Evolutionary conservation across 2,888 invertebrate species (phyloP).

Genomic region (Ophraella communa): DNA sequence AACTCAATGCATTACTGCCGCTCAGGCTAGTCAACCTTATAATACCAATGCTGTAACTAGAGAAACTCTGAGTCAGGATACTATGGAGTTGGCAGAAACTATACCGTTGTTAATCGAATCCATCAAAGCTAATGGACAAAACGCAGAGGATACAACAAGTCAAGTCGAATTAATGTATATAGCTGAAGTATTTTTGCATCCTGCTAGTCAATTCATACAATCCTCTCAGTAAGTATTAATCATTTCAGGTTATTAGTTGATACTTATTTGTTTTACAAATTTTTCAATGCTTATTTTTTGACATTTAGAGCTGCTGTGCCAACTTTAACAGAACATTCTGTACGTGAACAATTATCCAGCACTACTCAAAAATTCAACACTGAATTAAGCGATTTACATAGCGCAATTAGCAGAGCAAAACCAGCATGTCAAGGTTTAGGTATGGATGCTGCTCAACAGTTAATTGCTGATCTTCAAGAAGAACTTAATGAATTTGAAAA

Average conservation of each 20-base stretch:
- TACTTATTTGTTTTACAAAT: no score
- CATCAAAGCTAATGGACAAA: slow-evolving; percentile 71
- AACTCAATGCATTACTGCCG: slow-evolving; percentile 89
- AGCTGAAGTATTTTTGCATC: slow-evolving; percentile 82
- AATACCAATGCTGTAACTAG: slow-evolving; percentile 73
- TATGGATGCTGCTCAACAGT: slow-evolving; percentile 84
- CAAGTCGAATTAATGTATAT: slow-evolving; percentile 84
- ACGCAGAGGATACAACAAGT: slow-evolving; percentile 76
- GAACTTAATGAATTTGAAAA: slow-evolving; percentile 83
- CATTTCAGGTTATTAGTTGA: background rate
- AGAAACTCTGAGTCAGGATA: slow-evolving; percentile 78
- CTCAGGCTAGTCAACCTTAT: slow-evolving; percentile 80
- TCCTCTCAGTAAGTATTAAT: slow-evolving; percentile 63
- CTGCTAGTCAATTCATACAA: slow-evolving; percentile 74
- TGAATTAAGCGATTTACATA: slow-evolving; percentile 59
- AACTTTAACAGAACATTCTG: slow-evolving; percentile 78
- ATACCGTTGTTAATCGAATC: slow-evolving; percentile 84
- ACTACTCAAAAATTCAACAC: slow-evolving; percentile 73
- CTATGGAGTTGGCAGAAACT: slow-evolving; percentile 75
- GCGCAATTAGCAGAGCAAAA: slow-evolving; percentile 57
- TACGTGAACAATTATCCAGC: slow-evolving; percentile 76
- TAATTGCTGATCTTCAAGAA: slow-evolving; percentile 78
- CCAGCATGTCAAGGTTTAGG: slow-evolving; percentile 80
- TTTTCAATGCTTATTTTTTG: no score
- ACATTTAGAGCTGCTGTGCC: slow-evolving; percentile 75